Conservation (phyloP, 2,888 invertebrate genomes). For the Myopa tessellatipennis region DNA sequence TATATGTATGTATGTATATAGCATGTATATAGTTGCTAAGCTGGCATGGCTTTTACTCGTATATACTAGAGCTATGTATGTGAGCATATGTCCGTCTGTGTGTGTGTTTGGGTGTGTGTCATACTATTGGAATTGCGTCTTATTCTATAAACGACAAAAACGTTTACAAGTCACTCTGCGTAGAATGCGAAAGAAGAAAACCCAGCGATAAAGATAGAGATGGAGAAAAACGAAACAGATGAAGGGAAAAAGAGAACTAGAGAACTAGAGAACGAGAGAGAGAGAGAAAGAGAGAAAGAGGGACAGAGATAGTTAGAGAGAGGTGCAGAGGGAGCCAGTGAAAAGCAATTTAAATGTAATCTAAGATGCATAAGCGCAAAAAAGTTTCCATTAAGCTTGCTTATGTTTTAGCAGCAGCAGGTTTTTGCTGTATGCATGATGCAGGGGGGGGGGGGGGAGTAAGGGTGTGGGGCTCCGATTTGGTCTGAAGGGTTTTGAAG, state of each 20-base stretch:
- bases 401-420: slow-evolving; percentile 42
- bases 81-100: slow-evolving; percentile 36
- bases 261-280: slow-evolving; percentile 1
- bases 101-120: slow-evolving; percentile 32
- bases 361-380: slow-evolving; percentile 43
- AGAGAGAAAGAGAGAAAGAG: slow-evolving; percentile 24
- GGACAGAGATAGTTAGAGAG: neutral
- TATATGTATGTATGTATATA: neutral
- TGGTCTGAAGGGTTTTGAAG: neutral
- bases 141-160: slow-evolving; percentile 18
- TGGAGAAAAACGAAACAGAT: neutral
- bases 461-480: neutral
- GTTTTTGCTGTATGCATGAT: neutral
- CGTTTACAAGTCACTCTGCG: neutral
- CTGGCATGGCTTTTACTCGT: neutral
- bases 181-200: neutral
- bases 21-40: neutral
- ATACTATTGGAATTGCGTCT: slow-evolving; percentile 33
- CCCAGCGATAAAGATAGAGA: neutral
- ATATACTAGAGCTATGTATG: neutral
- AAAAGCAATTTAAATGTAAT: slow-evolving; percentile 47
- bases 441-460: neutral
- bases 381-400: slow-evolving; percentile 39
- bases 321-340: neutral
- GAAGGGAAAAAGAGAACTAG: neutral